These are phyloP conservation scores for Plebejus argus DNA, from an alignment of 2,888 invertebrate species.

Conservation along the genomic window DNA sequence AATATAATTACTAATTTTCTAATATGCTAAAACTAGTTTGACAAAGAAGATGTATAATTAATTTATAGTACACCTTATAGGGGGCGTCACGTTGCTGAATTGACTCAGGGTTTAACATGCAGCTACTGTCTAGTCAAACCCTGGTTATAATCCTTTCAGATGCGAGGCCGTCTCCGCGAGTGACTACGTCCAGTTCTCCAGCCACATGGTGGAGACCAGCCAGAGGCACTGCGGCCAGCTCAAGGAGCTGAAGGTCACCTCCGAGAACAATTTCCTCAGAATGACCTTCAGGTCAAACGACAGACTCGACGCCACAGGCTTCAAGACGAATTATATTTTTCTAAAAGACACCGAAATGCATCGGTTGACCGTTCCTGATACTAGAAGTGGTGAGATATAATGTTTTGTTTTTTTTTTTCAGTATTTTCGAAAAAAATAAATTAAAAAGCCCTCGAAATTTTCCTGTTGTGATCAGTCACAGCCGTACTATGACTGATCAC, in stretches of 20 bases:
- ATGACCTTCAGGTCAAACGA: constrained; percentile 97
- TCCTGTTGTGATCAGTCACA: no score
- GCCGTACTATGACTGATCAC: no score
- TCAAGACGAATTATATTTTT: constrained; percentile 95
- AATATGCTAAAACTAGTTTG: no score
- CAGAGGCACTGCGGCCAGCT: constrained; percentile 92
- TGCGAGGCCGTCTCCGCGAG: constrained; percentile 95
- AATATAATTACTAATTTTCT: no score
- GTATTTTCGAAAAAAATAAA: no score
- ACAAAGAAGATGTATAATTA: no score
- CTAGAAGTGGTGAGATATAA: constrained; percentile 53
- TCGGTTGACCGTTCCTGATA: constrained; percentile 64
- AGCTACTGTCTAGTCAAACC: no score
- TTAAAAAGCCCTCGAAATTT: no score
- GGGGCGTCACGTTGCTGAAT: no score
- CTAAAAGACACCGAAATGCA: constrained; percentile 84
- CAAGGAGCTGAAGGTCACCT: constrained; percentile 88
- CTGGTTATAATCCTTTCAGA: constrained; percentile 77
- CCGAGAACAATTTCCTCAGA: constrained; percentile 94
- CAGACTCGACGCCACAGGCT: constrained; percentile 95
- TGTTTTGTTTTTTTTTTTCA: not conserved
- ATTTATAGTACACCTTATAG: no score
- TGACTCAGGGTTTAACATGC: no score
- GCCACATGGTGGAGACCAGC: constrained; percentile 92
- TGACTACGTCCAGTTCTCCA: constrained; percentile 97